Conservation (phyloP, 1,140 invertebrate genomes). For the Drosophila seguyi region DNA sequence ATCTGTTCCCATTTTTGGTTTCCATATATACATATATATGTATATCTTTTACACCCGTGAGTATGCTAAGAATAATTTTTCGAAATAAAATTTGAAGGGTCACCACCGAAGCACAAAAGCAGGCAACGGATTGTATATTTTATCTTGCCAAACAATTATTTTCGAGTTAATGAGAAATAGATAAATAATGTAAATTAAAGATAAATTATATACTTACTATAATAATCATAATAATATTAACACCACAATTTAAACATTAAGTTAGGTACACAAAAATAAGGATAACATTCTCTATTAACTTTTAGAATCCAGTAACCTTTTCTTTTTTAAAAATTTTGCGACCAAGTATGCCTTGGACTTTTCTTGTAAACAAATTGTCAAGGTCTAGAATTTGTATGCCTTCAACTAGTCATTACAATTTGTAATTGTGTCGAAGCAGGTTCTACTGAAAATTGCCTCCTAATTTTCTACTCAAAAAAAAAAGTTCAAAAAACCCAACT, state of each 20-base stretch:
- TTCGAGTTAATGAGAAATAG: background rate
- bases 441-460: background rate
- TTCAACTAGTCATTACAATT: background rate
- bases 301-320: background rate
- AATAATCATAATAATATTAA: background rate
- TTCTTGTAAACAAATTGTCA: background rate
- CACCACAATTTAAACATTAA: background rate
- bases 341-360: background rate
- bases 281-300: background rate
- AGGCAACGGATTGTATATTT: background rate
- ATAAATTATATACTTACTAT: background rate
- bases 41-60: background rate
- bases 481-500: background rate
- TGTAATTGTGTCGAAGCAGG: background rate
- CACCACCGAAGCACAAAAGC: background rate
- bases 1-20: background rate
- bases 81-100: background rate
- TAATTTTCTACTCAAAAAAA: background rate
- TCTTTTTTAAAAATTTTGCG: no score
- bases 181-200: background rate
- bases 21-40: background rate
- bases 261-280: background rate
- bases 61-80: background rate
- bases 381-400: background rate
- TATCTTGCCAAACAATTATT: background rate